Conservation (phyloP, 2,888 invertebrate species). For the Odontothrips loti region DNA sequence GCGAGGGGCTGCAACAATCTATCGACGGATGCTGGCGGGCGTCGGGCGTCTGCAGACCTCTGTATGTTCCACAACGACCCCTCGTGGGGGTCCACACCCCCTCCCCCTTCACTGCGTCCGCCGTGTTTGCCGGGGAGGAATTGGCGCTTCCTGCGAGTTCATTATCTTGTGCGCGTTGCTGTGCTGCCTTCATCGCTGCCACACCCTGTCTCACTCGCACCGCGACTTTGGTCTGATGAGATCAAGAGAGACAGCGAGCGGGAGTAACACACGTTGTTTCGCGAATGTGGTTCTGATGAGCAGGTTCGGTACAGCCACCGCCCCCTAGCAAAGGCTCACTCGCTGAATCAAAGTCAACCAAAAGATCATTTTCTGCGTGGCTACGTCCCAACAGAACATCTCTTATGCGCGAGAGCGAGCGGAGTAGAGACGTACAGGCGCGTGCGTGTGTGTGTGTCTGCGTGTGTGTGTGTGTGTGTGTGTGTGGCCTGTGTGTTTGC, state of each 20-base stretch:
- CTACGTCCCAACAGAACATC: background rate
- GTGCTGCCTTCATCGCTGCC: too few species aligned
- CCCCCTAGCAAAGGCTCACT: background rate
- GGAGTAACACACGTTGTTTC: background rate
- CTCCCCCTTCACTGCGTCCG: too few species aligned
- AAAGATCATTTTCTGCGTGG: constrained; percentile 24
- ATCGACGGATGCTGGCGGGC: too few species aligned
- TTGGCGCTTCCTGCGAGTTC: background rate
- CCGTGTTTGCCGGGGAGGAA: background rate
- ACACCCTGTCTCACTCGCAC: background rate
- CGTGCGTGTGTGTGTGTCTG: too few species aligned
- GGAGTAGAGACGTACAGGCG: background rate
- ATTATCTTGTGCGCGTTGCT: background rate
- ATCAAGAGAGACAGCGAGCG: background rate
- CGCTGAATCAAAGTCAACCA: constrained; percentile 20
- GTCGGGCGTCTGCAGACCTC: too few species aligned
- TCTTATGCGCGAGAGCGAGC: background rate
- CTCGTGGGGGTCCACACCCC: too few species aligned
- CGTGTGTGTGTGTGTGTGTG: too few species aligned
- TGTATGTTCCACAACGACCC: too few species aligned
- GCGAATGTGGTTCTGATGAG: too few species aligned
- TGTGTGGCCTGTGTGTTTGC: too few species aligned
- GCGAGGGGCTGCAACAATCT: too few species aligned
- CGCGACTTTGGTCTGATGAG: background rate
- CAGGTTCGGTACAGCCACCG: too few species aligned